Conservation (phyloP, 2,888 invertebrate genomes). For the Tipula unca region DNA sequence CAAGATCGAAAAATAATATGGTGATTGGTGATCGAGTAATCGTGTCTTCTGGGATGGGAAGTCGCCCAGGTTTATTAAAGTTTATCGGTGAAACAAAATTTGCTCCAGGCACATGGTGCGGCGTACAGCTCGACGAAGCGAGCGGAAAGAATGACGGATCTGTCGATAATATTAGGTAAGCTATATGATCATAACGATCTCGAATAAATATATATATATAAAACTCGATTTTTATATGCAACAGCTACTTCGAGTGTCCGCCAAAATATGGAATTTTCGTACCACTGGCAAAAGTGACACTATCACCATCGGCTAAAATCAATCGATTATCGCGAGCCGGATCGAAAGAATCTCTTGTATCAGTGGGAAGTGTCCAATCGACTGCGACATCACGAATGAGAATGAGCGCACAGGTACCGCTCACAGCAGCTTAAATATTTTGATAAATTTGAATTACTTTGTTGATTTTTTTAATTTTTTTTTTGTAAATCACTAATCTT, state of each 20-base stretch:
- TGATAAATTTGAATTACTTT: background rate
- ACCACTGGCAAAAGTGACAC: conserved; percentile 80
- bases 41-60: conserved; percentile 76
- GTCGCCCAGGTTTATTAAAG: conserved; percentile 77
- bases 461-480: conserved; percentile 18
- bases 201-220: background rate
- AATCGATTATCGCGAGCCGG: conserved; percentile 60
- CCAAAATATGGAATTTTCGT: conserved; percentile 90
- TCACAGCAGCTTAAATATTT: conserved; percentile 18
- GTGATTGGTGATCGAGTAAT: conserved; percentile 87
- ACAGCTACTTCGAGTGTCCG: conserved; percentile 90
- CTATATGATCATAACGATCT: background rate
- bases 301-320: conserved; percentile 66
- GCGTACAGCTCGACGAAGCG: conserved; percentile 89
- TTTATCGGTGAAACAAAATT: conserved; percentile 86
- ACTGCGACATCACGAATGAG: conserved; percentile 43
- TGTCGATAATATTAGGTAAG: conserved; percentile 80
- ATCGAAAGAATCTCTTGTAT: conserved; percentile 77
- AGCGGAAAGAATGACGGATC: conserved; percentile 94
- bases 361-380: conserved; percentile 48
- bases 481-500: background rate
- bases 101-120: conserved; percentile 90
- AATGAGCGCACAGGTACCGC: conserved; percentile 35
- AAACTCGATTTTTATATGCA: background rate
- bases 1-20: conserved; percentile 46